A percentile compares a stretch with the other conserved stretches of the same genome.
Conservation (phyloP, 2,797 vertebrate species). For the Ibycter americanus region DNA sequence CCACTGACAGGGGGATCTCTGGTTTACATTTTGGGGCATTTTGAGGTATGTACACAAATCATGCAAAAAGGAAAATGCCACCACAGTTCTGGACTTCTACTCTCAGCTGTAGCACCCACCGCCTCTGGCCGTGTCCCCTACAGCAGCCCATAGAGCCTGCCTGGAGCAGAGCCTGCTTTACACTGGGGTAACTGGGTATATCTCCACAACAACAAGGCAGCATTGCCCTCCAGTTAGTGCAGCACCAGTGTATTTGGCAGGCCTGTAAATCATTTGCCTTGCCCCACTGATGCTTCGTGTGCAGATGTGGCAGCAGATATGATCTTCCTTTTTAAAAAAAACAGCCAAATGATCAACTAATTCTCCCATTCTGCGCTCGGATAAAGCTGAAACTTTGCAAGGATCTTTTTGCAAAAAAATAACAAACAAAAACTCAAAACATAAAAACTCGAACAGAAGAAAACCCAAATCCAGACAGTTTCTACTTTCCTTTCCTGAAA, state of each 20-base stretch:
- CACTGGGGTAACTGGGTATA: rapidly evolving
- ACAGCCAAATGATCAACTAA: neutral
- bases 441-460: neutral
- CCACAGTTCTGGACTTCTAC: neutral
- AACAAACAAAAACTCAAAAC: neutral
- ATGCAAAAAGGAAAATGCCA: neutral
- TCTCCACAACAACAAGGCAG: neutral
- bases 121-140: neutral
- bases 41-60: neutral
- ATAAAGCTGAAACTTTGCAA: neutral
- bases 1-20: neutral
- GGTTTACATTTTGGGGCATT: neutral
- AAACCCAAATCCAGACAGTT: neutral
- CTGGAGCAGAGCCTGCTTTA: neutral
- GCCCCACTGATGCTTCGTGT: neutral
- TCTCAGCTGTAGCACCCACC: neutral
- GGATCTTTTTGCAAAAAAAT: neutral
- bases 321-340: neutral
- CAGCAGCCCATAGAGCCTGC: neutral
- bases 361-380: neutral
- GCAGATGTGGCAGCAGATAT: neutral
- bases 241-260: neutral
- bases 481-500: neutral
- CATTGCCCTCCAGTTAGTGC: neutral
- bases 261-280: neutral